phyloP scores from a whole-genome alignment of 2,113 vertebrate species.

The Talpa occidentalis region DNA sequence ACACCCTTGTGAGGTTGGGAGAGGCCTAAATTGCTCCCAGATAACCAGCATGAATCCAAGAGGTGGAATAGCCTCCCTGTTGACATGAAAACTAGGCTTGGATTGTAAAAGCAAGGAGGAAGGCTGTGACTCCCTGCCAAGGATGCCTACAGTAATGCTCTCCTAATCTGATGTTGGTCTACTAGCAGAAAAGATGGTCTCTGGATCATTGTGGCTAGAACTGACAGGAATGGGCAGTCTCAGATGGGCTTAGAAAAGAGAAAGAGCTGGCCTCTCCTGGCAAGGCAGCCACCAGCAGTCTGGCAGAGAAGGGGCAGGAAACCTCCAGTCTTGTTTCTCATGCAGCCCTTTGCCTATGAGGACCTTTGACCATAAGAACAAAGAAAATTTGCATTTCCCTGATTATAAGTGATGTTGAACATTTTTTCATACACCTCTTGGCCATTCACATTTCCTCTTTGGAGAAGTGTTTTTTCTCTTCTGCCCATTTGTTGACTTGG shows the following conservation, averaged over 20 bases:
- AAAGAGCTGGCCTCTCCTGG: not conserved
- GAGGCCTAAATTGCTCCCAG: not conserved
- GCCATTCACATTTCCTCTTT: no score
- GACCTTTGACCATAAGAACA: not conserved
- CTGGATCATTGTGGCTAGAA: not conserved
- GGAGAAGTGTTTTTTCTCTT: no score
- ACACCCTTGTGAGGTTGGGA: not conserved
- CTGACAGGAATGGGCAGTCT: not conserved
- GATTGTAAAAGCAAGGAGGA: not conserved
- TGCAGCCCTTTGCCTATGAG: rapidly evolving
- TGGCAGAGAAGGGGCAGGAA: not conserved
- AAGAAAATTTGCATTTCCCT: no score
- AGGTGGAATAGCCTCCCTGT: not conserved
- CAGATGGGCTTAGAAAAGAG: not conserved
- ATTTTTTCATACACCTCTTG: no score
- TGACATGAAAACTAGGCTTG: not conserved
- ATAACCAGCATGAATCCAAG: not conserved
- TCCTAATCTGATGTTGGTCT: not conserved
- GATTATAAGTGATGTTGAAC: no score
- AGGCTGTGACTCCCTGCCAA: rapidly evolving
- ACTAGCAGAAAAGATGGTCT: rapidly evolving
- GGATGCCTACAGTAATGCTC: rapidly evolving
- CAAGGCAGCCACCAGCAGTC: not conserved
- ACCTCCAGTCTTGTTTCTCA: not conserved
- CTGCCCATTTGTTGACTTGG: no score